Conservation (phyloP, 2,113 vertebrate genomes). For the Mustela lutreola region DNA sequence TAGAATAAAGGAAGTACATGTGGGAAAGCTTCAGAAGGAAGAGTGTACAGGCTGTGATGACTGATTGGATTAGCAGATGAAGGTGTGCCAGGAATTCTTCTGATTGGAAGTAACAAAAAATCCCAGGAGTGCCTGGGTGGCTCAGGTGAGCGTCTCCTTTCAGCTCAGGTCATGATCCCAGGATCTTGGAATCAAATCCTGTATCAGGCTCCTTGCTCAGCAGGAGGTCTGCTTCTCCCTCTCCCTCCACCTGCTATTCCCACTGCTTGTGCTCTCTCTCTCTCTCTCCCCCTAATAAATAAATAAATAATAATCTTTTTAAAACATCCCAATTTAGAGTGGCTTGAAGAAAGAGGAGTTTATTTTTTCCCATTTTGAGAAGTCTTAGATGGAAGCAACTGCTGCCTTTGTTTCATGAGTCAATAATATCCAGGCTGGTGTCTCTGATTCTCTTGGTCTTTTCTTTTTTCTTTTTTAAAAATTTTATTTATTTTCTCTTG, state of each 20-base stretch:
- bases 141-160: background rate
- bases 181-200: background rate
- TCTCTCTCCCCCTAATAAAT: too few species aligned
- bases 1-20: background rate
- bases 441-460: background rate
- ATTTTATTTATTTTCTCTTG: background rate
- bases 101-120: background rate
- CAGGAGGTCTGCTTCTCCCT: too few species aligned
- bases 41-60: background rate
- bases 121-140: background rate
- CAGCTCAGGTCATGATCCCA: background rate
- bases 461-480: background rate
- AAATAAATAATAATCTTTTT: too few species aligned
- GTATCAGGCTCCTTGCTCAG: too few species aligned
- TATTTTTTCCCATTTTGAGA: background rate
- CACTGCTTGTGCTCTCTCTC: too few species aligned
- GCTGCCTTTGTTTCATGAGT: background rate
- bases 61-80: background rate
- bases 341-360: background rate
- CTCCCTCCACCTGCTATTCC: too few species aligned
- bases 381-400: background rate
- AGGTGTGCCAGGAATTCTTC: background rate
- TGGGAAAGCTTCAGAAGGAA: background rate
- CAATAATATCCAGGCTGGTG: background rate
- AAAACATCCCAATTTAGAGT: background rate